A percentile compares a stretch with the other conserved stretches of the same genome.
These are phyloP conservation scores for Actinostola sp. DNA, from an alignment of 92 coral and sea anemone species.

Conservation along the genomic window DNA sequence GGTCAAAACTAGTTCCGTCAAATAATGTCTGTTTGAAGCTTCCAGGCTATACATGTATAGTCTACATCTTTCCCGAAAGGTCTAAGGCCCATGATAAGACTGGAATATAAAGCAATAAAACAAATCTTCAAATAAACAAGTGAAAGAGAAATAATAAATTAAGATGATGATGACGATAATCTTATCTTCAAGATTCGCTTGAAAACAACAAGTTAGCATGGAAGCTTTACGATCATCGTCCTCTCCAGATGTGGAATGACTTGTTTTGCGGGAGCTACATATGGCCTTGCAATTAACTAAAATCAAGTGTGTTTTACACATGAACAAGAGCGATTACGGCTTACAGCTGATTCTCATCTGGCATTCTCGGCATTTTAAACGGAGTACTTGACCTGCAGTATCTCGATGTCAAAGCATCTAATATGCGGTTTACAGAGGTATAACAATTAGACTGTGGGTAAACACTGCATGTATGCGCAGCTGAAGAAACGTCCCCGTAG, in stretches of 20 bases:
- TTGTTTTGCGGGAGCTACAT: neutral
- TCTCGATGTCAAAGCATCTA: conserved; percentile 3
- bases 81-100: no score
- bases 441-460: neutral
- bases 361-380: conserved; percentile 30
- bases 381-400: conserved; percentile 23
- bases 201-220: no score
- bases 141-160: no score
- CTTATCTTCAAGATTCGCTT: no score
- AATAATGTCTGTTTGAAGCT: no score
- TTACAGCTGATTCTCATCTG: conserved; percentile 10
- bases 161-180: no score
- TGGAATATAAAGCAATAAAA: no score
- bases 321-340: neutral
- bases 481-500: neutral
- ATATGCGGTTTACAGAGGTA: conserved; percentile 14
- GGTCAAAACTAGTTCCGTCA: no score
- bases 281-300: conserved; percentile 1
- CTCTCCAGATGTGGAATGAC: neutral
- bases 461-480: neutral
- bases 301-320: neutral
- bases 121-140: no score
- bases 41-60: no score
- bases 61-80: no score
- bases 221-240: no score